Base-by-base conservation (phyloP, 2,888 invertebrate genomes). In the Amiota minor region DNA sequence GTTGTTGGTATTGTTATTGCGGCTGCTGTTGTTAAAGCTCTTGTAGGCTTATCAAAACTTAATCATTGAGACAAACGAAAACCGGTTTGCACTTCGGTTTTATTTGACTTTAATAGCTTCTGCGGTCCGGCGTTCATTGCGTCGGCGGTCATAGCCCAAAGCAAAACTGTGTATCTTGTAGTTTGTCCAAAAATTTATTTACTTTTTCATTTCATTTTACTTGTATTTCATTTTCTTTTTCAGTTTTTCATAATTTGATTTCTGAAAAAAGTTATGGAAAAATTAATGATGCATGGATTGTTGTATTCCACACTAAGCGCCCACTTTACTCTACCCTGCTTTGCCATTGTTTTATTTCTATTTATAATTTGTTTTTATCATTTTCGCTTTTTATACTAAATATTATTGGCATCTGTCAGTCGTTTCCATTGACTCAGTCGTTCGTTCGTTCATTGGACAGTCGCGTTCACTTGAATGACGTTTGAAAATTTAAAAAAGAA, bases 271-370 rank as follows among this genome's bases (percentile, higher is more conserved):
- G 49, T n/a, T 35, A 12, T 65, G 47, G 65, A 47, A 65, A 65
- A 65, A 65, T 65, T 46, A 47, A 65, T 65, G 65, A 65, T 65
- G 49, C 65, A 65, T 65, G 65, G 47, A 65, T 59, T 18, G 59
- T 59, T n/a, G 46, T 47, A 11, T 47, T 9, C 11, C 11, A 18
- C 16, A 16, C 18, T n/a, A 16, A 23, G 35, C 6, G 11, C 8
- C 23, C 64, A 12, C 16, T 67, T 47, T 65, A 35, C 46, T 23
- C 23, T 35, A 35, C 10, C n/a, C 45, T 67, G 2, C 1, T 50
- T 67, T 49, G 14, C 18, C 16, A 18, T n/a, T 70, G 56, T 16
- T 16, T 18, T 47, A 45, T 3, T 47, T 45, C 47, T 56, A 18
- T 35, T 55, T 35, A 16, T 20, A 50, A 20, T 59, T 47, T 45